These are phyloP conservation scores for Nomia melanderi DNA, from an alignment of 1,140 invertebrate species.

Conservation along the genomic window DNA sequence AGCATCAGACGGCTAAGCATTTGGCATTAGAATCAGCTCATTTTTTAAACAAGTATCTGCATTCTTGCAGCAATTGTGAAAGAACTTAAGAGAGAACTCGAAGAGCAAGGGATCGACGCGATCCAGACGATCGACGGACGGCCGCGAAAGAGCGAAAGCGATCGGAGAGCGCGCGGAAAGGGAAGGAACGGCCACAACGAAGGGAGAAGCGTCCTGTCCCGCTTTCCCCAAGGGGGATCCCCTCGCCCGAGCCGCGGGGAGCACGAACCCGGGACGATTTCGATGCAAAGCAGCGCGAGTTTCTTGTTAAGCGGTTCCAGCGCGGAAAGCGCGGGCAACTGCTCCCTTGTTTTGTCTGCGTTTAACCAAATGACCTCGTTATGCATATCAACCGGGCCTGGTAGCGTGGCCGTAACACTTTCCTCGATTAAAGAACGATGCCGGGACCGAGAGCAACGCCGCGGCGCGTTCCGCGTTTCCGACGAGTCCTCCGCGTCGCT, in stretches of 20 bases:
- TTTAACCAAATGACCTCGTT: constrained; percentile 62
- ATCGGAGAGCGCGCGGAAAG: not conserved
- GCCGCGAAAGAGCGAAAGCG: no score
- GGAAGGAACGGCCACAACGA: no score
- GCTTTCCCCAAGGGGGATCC: no score
- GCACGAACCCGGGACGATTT: constrained; percentile 51
- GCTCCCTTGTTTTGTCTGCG: constrained; percentile 50
- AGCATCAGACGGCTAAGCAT: no score
- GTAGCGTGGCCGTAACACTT: constrained; percentile 39
- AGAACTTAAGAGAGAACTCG: no score
- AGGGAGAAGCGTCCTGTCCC: no score
- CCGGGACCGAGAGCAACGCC: no score
- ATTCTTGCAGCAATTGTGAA: no score
- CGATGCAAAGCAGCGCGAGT: constrained; percentile 55
- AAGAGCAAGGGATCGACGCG: no score
- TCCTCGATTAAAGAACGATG: constrained; percentile 54
- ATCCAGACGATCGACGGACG: no score
- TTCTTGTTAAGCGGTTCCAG: constrained; percentile 36
- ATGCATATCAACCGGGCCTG: constrained; percentile 52
- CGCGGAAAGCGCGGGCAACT: not conserved
- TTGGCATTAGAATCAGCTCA: no score
- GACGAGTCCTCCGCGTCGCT: constrained; percentile 38
- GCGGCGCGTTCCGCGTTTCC: constrained; percentile 29
- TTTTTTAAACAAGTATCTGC: no score
- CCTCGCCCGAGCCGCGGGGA: not conserved